Conservation (phyloP, 2,113 vertebrate genomes). For the Castor canadensis region DNA sequence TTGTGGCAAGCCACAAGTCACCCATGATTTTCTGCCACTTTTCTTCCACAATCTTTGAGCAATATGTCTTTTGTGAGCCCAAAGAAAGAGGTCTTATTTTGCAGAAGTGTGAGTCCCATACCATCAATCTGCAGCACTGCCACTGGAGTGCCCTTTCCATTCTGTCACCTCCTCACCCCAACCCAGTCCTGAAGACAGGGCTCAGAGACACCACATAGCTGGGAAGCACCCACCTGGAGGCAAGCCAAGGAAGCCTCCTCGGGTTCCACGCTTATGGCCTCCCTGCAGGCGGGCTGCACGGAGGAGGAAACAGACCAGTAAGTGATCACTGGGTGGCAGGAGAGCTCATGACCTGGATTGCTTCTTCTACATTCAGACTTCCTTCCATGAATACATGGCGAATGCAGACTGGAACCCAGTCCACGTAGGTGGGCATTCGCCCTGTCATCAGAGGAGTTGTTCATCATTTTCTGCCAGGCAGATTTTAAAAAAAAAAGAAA, state of each 20-base stretch:
- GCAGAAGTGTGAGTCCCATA: rapidly evolving
- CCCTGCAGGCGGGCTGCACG: rapidly evolving
- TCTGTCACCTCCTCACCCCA: too few species aligned
- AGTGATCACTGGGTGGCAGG: rapidly evolving
- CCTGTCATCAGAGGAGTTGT: background rate
- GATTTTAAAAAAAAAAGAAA: background rate
- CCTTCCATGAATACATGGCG: rapidly evolving
- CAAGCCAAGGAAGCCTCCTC: rapidly evolving
- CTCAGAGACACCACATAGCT: background rate
- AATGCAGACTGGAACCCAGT: too few species aligned
- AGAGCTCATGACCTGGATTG: rapidly evolving
- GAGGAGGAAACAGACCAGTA: background rate
- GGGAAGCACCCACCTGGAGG: too few species aligned
- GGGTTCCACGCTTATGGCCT: rapidly evolving
- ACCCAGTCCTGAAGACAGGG: background rate
- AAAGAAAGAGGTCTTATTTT: rapidly evolving
- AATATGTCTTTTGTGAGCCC: background rate
- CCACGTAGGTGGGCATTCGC: background rate
- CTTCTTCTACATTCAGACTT: background rate
- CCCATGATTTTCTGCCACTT: background rate
- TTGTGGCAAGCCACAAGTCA: rapidly evolving
- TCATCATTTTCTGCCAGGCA: background rate
- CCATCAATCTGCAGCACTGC: rapidly evolving
- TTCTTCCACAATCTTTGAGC: too few species aligned
- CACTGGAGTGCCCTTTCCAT: rapidly evolving